Percentiles rank a stretch among this genome's conserved stretches.
phyloP scores from a whole-genome alignment of 2,888 invertebrate species.

The Tiliacea aurago region DNA sequence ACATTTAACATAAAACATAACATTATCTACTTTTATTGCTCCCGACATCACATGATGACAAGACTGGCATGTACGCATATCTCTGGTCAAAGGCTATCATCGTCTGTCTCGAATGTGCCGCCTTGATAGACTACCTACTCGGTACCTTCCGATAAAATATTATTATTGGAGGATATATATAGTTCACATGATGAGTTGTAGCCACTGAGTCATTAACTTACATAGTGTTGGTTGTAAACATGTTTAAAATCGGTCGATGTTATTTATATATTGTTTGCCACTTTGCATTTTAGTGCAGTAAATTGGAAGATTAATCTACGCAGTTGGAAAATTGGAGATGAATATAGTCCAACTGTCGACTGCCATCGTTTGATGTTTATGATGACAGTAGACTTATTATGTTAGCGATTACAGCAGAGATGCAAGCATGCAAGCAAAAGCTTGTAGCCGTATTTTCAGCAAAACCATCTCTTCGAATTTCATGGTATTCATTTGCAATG shows the following conservation, averaged over 20 bases:
- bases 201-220: constrained; percentile 18
- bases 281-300: neutral
- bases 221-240: constrained; percentile 17
- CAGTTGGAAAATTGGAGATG: neutral
- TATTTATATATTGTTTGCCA: neutral
- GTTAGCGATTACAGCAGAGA: neutral
- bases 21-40: constrained; percentile 38
- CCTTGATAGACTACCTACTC: constrained; percentile 57
- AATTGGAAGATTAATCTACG: neutral
- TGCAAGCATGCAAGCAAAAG: neutral
- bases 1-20: constrained; percentile 34
- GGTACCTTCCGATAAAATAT: constrained; percentile 34
- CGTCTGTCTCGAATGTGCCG: constrained; percentile 59
- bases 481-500: neutral
- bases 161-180: constrained; percentile 23
- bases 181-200: constrained; percentile 16
- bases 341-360: no score
- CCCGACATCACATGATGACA: constrained; percentile 41
- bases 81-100: constrained; percentile 63
- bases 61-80: constrained; percentile 49
- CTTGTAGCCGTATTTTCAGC: neutral
- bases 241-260: neutral
- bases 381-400: neutral
- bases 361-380: neutral
- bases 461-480: no score